Conservation (phyloP, 2,113 vertebrate genomes). For the Chaetodon trifascialis region DNA sequence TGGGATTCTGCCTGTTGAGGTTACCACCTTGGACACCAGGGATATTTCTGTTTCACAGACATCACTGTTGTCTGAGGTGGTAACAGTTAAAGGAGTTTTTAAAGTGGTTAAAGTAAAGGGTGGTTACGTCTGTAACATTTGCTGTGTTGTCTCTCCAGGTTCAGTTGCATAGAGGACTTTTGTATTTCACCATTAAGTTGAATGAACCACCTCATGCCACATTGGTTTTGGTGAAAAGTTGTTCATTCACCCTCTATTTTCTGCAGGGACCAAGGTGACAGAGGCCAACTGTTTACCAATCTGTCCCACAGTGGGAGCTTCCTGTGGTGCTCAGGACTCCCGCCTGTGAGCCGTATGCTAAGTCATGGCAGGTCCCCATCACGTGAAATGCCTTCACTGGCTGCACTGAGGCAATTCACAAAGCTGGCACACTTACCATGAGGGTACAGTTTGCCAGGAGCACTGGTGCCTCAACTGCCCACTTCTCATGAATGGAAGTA, state of each 20-base stretch:
- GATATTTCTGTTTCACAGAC: not conserved
- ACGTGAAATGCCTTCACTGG: slow-evolving; percentile 36
- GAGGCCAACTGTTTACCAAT: slow-evolving; percentile 48
- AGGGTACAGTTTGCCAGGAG: not conserved
- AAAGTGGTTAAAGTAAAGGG: not conserved
- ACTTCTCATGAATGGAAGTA: not conserved
- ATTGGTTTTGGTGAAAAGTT: slow-evolving; percentile 6
- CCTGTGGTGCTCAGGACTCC: slow-evolving; percentile 39
- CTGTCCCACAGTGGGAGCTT: slow-evolving; percentile 60
- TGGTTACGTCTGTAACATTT: not conserved
- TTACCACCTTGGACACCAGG: not conserved
- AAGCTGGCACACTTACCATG: not conserved
- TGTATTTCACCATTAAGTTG: not conserved
- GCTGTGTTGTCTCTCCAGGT: not conserved
- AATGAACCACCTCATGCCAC: not conserved
- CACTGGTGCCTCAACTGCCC: not conserved
- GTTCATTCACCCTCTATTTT: slow-evolving; percentile 12
- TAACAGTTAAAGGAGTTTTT: not conserved
- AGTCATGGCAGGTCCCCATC: not conserved
- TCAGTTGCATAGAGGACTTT: not conserved
- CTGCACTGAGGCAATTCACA: slow-evolving; percentile 2
- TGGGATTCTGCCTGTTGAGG: not conserved
- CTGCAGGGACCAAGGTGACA: not conserved
- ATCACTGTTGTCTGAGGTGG: not conserved
- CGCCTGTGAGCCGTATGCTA: slow-evolving; percentile 34